Evolutionary conservation across 2,888 invertebrate species (phyloP).

Genomic region (Disparrhopalites patrizii): DNA sequence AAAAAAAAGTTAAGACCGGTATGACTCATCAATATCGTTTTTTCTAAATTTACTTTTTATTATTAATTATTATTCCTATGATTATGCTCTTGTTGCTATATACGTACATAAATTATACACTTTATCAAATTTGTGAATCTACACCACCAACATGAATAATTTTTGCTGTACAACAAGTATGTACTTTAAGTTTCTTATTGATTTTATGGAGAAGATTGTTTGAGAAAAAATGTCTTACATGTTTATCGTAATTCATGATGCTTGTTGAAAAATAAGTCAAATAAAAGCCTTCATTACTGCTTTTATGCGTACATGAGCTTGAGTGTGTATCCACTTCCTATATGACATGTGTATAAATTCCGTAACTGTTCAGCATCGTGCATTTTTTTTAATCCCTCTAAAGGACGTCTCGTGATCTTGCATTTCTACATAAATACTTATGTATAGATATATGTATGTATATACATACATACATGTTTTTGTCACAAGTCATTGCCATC

Average conservation of each 20-base stretch:
- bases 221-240: no score
- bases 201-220: not conserved
- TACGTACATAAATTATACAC: no score
- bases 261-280: not conserved
- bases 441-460: no score
- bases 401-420: no score
- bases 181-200: not conserved
- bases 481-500: no score
- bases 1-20: not conserved
- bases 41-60: not conserved
- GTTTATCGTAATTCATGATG: not conserved
- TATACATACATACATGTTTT: no score
- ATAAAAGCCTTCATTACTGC: constrained; percentile 1
- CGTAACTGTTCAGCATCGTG: not conserved
- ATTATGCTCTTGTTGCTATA: not conserved
- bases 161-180: no score
- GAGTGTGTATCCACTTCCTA: not conserved
- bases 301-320: not conserved
- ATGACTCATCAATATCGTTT: not conserved
- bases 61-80: not conserved
- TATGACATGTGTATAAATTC: not conserved
- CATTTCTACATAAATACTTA: no score
- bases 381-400: not conserved
- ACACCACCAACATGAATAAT: no score
- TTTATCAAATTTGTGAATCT: no score